Conservation (phyloP, 1,140 invertebrate species). For the Tribolium castaneum region DNA sequence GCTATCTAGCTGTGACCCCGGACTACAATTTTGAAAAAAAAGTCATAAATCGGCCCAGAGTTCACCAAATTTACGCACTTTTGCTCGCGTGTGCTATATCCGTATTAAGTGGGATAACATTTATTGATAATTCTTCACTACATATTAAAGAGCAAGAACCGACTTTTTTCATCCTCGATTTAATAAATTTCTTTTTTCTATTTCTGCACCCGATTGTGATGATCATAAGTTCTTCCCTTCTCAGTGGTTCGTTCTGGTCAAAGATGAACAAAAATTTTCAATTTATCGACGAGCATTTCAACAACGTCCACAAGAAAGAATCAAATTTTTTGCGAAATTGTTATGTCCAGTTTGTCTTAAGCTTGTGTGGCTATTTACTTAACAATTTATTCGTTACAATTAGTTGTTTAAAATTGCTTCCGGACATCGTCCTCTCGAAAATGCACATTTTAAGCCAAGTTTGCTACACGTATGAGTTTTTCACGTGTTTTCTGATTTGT, state of each 20-base stretch:
- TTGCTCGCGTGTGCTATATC: neutral
- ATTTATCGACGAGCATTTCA: neutral
- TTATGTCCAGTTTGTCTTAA: neutral
- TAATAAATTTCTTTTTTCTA: neutral
- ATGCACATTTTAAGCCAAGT: neutral
- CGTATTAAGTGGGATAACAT: neutral
- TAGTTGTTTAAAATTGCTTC: neutral
- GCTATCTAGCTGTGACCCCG: neutral
- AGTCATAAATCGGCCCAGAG: neutral
- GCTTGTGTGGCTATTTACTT: neutral
- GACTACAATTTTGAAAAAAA: slow-evolving; percentile 11
- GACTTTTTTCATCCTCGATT: slow-evolving; percentile 2
- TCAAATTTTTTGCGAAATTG: neutral
- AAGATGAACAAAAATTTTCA: slow-evolving; percentile 24
- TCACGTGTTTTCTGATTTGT: neutral
- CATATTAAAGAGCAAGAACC: neutral
- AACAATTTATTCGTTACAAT: neutral
- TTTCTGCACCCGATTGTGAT: neutral
- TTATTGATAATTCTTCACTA: neutral
- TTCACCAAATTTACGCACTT: neutral
- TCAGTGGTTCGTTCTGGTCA: neutral
- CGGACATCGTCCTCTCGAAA: neutral
- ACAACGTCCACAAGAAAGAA: neutral
- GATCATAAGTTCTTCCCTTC: neutral
- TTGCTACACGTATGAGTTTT: neutral